Percentiles rank a stretch among this genome's conserved stretches.
These are phyloP conservation scores for Protosalanx chinensis DNA, from an alignment of 2,797 vertebrate species.

Conservation along the genomic window DNA sequence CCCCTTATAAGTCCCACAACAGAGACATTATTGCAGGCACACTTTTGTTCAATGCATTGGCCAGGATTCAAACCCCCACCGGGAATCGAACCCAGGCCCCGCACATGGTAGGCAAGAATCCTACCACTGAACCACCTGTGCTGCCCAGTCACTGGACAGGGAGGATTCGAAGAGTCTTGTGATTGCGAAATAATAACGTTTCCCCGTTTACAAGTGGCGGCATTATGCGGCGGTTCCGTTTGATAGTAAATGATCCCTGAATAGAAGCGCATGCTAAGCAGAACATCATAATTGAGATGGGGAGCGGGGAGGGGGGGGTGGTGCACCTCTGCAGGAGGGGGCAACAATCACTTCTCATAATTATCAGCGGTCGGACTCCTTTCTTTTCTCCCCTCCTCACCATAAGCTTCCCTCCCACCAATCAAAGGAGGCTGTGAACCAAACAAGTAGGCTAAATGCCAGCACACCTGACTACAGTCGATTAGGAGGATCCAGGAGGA, in stretches of 20 bases:
- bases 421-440: constrained; percentile 26
- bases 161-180: too few species aligned
- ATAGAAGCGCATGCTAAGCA: constrained; percentile 52
- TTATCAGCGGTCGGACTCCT: constrained; percentile 44
- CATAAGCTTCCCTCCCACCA: neutral
- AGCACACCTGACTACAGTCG: constrained; percentile 45
- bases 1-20: too few species aligned
- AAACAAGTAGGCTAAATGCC: constrained; percentile 46
- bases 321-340: constrained; percentile 40
- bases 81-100: too few species aligned
- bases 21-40: too few species aligned
- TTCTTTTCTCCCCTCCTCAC: neutral
- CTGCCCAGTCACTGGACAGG: too few species aligned
- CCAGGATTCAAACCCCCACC: too few species aligned
- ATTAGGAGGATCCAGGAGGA: constrained; percentile 33
- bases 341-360: constrained; percentile 63
- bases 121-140: too few species aligned
- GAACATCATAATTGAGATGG: constrained; percentile 44
- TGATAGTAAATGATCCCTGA: constrained; percentile 27
- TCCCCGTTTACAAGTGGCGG: neutral
- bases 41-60: too few species aligned
- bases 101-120: too few species aligned
- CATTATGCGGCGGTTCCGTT: neutral
- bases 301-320: constrained; percentile 32
- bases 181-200: too few species aligned